These are phyloP conservation scores for Odocoileus virginianus DNA, from an alignment of 2,113 vertebrate species.

Conservation along the genomic window DNA sequence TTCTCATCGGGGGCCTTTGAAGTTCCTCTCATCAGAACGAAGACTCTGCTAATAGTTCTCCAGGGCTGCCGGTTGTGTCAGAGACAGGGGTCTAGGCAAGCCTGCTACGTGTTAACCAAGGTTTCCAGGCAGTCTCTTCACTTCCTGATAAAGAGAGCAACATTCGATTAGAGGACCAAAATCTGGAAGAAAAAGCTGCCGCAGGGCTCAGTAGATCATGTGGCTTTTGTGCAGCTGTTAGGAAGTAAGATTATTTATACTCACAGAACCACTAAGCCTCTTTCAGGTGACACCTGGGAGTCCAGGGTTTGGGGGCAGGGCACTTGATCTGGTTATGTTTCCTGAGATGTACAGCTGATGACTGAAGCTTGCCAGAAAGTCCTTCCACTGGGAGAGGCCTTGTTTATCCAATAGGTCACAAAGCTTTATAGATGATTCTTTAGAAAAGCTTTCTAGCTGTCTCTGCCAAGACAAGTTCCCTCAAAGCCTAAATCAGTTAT, in stretches of 20 bases:
- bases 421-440: neutral
- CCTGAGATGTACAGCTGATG: neutral
- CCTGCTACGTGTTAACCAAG: neutral
- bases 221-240: neutral
- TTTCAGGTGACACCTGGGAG: neutral
- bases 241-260: neutral
- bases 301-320: neutral
- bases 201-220: neutral
- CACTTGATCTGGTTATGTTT: neutral
- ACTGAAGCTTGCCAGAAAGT: neutral
- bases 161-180: neutral
- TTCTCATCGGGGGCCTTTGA: conserved; percentile 40
- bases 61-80: neutral
- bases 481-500: neutral
- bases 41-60: conserved; percentile 2
- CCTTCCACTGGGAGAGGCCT: neutral
- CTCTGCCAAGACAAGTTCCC: neutral
- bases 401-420: neutral
- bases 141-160: neutral
- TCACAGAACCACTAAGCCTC: neutral
- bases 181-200: neutral
- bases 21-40: conserved; percentile 30
- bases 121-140: neutral
- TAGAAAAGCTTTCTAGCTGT: neutral
- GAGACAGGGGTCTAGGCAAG: neutral